Base-by-base conservation (phyloP, 1,140 invertebrate genomes). In the Brachionus angularis region DNA sequence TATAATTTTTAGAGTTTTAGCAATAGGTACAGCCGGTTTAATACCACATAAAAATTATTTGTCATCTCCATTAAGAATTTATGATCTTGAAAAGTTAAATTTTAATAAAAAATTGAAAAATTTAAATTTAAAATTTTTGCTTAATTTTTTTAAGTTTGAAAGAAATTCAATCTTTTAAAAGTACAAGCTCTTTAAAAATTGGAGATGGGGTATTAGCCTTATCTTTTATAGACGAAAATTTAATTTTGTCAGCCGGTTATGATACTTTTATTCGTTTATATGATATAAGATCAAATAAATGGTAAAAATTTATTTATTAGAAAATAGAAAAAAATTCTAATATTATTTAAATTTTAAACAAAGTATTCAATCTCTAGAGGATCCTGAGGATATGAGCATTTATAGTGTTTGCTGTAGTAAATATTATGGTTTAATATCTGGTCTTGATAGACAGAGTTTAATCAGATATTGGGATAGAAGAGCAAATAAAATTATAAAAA, bases 401-500 rank as follows among this genome's bases (percentile, higher is more conserved):
- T 67, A 47, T 21, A 25, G 29, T 10, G 42, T 67, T 0, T 47
- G 62, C 10, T 67, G 62, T 34, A 67, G 62, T 27, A 46, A 67
- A 67, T 67, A 47, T 50, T 47, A 67, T 50, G 62, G 62, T 31
- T 27, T 67, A 27, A 16, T 67, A 21, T 67, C 62, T 18, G 62
- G 62, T 5, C 46, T 47, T 5, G 62, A 67, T 67, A 23, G 62
- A 23, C 62, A 47, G 33, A 50, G 62, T 36, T 21, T 67, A 34
- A 23, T 67, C 10, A 7, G 62, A 29, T 67, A 67, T 36, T 67
- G 62, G 62, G 62, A 67, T 8, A 16, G 62, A 34, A 23, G 62
- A 39, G 18, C 27, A 14, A 58, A 58, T 18, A 58, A 23, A 42
- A 21, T 58, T 10, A 36, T 58, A 3, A 16, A 10, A 1, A 23